Evolutionary conservation across 2,888 invertebrate species (phyloP), one percentile per base, ranked within the genome.

Genomic region (Coenonympha glycerion): DNA sequence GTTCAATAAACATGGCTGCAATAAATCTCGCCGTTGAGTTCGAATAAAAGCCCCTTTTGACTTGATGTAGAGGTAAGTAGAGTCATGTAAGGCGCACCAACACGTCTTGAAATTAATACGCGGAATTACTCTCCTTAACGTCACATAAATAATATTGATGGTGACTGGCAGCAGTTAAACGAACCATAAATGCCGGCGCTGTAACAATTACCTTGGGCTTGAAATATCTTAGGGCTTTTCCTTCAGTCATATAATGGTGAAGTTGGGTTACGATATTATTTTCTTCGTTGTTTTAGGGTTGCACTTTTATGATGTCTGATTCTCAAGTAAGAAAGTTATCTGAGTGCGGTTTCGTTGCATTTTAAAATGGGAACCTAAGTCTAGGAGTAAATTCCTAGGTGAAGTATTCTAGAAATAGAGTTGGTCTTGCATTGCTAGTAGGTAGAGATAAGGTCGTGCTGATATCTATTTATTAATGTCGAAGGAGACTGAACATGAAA

Each of bases 131-230:
- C 41, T 30, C 41, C 30, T 41, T 30, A 41, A 41, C 41, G 41
- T 41, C 41, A 41, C 28, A 41, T 41, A 41, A 41, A 41, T 41
- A 41, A 41, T 41, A 41, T 30, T 41, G 41, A 41, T 41, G 41
- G 41, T 41, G 41, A 41, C 41, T 41, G 41, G 41, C 41, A 41
- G 41, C 18, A 28, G 41, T 41, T 41, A 41, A 41, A 41, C 41
- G 41, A 71, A 68, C 76, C 71, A 69, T 83, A 77, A 85, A 77
- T 60, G 56, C 51, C 44, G 42, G 42, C 45, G 49, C 56, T 53
- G 53, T 58, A 50, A 57, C 40, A 53, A 47, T 45, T 53, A 52
- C 48, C 34, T 49, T 45, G 39, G 26, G 45, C 21, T 37, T 53
- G 52, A 57, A 57, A 51, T 52, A 54, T 44, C 52, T 56, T 49